Conservation (phyloP, 2,888 invertebrate genomes). For the Augochlorella aurata region DNA sequence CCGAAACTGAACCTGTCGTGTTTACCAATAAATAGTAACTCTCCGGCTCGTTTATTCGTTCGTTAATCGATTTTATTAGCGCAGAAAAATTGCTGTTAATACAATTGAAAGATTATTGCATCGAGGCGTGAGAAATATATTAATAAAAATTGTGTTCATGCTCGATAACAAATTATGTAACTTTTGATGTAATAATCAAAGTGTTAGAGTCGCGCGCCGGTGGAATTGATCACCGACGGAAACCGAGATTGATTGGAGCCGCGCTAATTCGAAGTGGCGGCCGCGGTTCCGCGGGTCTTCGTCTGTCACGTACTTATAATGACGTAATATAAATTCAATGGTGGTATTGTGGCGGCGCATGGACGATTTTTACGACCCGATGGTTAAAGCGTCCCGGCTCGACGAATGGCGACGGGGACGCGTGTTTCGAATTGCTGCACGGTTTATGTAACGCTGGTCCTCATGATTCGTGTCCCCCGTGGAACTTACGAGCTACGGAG, state of each 20-base stretch:
- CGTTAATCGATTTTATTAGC: no score
- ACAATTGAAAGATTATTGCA: no score
- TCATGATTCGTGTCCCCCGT: background rate
- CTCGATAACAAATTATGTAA: no score
- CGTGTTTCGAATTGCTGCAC: conserved; percentile 1
- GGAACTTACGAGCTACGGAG: no score
- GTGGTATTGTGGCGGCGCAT: background rate
- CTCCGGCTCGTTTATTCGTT: no score
- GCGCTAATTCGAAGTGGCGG: background rate
- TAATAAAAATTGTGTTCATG: no score
- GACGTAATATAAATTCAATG: conserved; percentile 3
- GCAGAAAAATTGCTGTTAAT: no score
- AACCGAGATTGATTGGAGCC: conserved; percentile 14
- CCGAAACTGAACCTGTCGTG: no score
- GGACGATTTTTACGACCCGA: conserved; percentile 4
- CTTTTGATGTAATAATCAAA: no score
- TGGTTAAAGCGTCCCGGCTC: background rate
- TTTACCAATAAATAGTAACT: no score
- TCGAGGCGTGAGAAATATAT: no score
- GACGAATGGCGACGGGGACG: background rate
- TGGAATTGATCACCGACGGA: background rate
- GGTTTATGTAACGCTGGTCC: background rate
- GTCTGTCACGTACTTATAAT: background rate
- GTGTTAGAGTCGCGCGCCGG: background rate
- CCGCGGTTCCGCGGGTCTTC: background rate